Evolutionary conservation across 2,797 vertebrate species (phyloP), one percentile per base, ranked within the genome.

Genomic region (Eulemur mongoz): DNA sequence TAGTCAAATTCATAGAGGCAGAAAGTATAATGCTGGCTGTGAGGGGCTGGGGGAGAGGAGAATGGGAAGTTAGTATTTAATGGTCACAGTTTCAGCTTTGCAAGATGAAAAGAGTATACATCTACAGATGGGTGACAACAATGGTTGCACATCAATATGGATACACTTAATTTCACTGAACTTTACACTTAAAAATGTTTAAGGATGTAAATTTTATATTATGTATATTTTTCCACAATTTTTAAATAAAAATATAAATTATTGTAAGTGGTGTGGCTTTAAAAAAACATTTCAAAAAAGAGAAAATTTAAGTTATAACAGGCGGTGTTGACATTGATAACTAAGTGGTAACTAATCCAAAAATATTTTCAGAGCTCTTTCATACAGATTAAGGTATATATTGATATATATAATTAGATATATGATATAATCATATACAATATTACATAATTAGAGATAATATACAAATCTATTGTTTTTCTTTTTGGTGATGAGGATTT

Each of bases 321-420:
- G 22, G 11, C 4, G 86, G 1, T 61, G 27, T 92, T 2, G 5
- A 89, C 15, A 82, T 67, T 72, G 72, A 52, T 97, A 97, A 84
- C 80, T 76, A 93, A 78, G 61, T 91, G 85, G 25, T 14, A 23
- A 1, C n/a, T n/a, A 89, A 38, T 79, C 9, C 91, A 0, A 93
- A 85, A 92, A 95, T 73, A 87, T 88, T 91, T 92, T 82, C 40
- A 20, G 57, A 96, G 9, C 18, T 93, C 30, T 76, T 96, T 95
- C 67, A n/a, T 81, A 85, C 14, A 83, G 23, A 81, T 82, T 86
- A 94, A 96, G 0, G 7, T 75, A 43, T 6, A 10, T 15, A 76
- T 78, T 70, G 5, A 3, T 67, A 48, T 35, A 89, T 30, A n/a
- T 76, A 57, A 45, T 85, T 75, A 67, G 13, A 73, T 91, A 54